A percentile compares a stretch with the other conserved stretches of the same genome.
phyloP scores from a whole-genome alignment of 2,797 vertebrate genomes.

The Craterocephalus amniculus region DNA sequence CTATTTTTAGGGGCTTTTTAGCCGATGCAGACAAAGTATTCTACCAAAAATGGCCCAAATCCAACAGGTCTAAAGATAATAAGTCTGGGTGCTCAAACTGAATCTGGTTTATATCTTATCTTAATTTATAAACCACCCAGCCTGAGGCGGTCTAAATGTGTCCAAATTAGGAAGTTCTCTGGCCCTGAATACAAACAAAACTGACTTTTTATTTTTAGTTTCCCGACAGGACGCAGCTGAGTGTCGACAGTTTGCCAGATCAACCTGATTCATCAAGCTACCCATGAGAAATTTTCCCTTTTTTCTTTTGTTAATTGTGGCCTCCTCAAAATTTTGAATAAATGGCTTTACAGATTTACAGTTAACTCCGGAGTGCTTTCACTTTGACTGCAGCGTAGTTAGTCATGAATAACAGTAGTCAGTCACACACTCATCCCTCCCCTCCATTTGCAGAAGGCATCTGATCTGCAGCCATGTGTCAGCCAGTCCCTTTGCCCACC shows the following conservation, averaged over 20 bases:
- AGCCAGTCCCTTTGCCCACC: constrained; percentile 3
- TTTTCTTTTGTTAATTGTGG: background rate
- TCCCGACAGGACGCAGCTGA: background rate
- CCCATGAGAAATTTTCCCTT: background rate
- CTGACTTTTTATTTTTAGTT: background rate
- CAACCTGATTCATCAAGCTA: background rate
- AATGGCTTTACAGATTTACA: background rate
- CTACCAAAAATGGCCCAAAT: background rate
- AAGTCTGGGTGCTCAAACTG: background rate
- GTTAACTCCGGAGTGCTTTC: background rate
- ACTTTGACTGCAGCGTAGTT: background rate
- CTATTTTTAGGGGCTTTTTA: background rate
- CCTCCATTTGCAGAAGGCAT: constrained; percentile 27
- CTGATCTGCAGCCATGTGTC: constrained; percentile 52
- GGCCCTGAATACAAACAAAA: background rate
- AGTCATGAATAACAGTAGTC: background rate
- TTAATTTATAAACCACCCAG: background rate
- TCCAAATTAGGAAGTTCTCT: background rate
- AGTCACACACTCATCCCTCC: constrained; percentile 9
- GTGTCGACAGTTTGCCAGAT: background rate
- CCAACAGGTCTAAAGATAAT: background rate
- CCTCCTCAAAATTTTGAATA: too few relatives aligned
- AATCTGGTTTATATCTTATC: background rate
- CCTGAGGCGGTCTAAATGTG: background rate
- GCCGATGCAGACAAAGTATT: background rate